These are phyloP conservation scores for Microtus richardsoni DNA, from an alignment of 2,113 vertebrate genomes.

Conservation along the genomic window DNA sequence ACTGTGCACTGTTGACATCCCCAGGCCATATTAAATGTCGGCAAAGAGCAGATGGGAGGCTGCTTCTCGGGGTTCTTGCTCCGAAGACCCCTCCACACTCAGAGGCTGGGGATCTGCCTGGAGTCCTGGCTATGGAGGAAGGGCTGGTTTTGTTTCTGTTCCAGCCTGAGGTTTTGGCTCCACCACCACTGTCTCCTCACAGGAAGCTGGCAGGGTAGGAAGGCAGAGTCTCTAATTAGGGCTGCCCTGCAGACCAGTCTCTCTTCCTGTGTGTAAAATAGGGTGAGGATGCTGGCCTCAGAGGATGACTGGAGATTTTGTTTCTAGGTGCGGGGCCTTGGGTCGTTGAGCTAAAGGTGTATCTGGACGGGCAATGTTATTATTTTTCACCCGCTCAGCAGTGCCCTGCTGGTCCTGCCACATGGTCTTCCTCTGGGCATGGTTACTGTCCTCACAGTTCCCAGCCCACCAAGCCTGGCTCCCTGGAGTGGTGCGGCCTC, in stretches of 20 bases:
- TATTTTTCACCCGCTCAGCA: not conserved
- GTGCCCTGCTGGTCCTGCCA: not conserved
- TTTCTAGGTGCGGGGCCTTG: too few species aligned
- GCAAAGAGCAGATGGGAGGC: constrained; percentile 53
- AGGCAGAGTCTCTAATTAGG: not conserved
- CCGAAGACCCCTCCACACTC: not conserved
- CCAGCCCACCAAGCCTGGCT: not conserved
- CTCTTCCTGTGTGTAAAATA: constrained; percentile 21
- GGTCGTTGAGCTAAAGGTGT: too few species aligned
- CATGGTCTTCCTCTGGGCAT: not conserved
- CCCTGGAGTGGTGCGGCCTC: not conserved
- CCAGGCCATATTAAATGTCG: constrained; percentile 34
- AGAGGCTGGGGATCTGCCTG: not conserved
- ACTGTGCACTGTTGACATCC: not conserved
- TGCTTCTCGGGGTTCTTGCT: constrained; percentile 52
- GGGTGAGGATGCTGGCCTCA: not conserved
- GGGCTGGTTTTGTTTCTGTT: not conserved
- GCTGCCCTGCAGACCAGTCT: too few species aligned
- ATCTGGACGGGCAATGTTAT: not conserved
- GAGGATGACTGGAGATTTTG: not conserved
- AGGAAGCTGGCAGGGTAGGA: not conserved
- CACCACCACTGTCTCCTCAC: not conserved
- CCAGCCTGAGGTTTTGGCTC: not conserved
- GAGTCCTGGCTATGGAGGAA: not conserved
- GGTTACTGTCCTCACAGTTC: not conserved